Conservation (phyloP, 2,113 vertebrate species). For the Protomyctophum bolini region DNA sequence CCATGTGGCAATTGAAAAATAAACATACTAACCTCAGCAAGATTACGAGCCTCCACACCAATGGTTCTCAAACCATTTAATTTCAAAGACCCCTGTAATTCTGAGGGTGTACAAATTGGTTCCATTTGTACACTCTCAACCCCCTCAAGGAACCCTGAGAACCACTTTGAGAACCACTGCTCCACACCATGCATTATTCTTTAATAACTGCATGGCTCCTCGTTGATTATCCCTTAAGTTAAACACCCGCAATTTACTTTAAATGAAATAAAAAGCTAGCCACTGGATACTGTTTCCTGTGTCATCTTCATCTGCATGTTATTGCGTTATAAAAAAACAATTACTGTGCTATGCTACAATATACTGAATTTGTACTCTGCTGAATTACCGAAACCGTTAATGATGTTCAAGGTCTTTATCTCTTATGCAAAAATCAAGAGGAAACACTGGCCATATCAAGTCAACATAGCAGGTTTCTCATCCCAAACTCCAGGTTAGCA, state of each 20-base stretch:
- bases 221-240: slow-evolving; percentile 33
- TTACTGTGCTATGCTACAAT: slow-evolving; percentile 28
- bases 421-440: slow-evolving; percentile 8
- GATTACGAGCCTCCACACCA: too few species aligned
- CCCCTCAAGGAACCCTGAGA: too few species aligned
- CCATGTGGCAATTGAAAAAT: too few species aligned
- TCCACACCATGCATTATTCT: too few species aligned
- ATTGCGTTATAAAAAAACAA: slow-evolving; percentile 14
- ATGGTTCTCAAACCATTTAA: too few species aligned
- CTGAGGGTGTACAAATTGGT: too few species aligned
- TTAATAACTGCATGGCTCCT: too few species aligned
- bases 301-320: slow-evolving; percentile 65
- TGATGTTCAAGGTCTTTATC: slow-evolving; percentile 1
- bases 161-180: too few species aligned
- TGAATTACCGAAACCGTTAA: background rate
- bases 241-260: slow-evolving; percentile 47
- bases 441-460: slow-evolving; percentile 15
- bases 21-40: too few species aligned
- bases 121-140: too few species aligned
- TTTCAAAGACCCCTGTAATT: too few species aligned
- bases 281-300: slow-evolving; percentile 87
- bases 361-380: slow-evolving; percentile 30
- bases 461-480: background rate
- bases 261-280: slow-evolving; percentile 51
- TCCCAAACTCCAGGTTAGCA: background rate